Base-by-base conservation (phyloP, 2,888 invertebrate genomes). In the Oxytorus armatus region DNA sequence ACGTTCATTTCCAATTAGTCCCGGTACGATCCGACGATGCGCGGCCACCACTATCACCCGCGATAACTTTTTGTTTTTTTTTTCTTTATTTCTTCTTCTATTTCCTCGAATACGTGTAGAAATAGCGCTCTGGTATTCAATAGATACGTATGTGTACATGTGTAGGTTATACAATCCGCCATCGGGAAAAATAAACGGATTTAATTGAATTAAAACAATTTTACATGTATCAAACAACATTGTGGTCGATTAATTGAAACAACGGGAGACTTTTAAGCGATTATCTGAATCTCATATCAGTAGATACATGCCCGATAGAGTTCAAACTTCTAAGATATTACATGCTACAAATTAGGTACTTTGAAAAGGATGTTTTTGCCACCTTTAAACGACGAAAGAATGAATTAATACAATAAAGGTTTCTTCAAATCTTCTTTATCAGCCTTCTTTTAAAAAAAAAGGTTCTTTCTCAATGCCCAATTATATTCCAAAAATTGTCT, bases 1-100 rank as follows among this genome's bases (percentile, higher is more conserved):
- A 79, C 79, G 72, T 79, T 79, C 70, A 76, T 79, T 79, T 79
- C 79, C 79, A 79, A 79, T 79, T 79, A 79, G 79, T 76, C 72
- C 68, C 36, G 53, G 59, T 47, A 61, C 68, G 79, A 76, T 76
- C 44, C 66, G 29, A 47, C 66, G 66, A 69, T 79, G 61, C 66
- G 76, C 66, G 76, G 76, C 66, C 79, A 53, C 57, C n/a, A n/a
- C 79, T 79, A 66, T 76, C 79, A 75, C 25, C 75, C 70, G 36
- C 33, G 33, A 44, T 36, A 47, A 21, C 47, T 55, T 55, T 69
- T 65, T 42, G n/a, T n/a, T n/a, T 39, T 3, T 29, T 69, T 55
- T 51, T 33, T 66, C 36, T 42, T 47, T 69, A 21, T 8, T 66
- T 66, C 70, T 68, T 16, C 33, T 53, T 63, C 70, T 29, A 63